Conservation (phyloP, 2,888 invertebrate species). For the Argyresthia goedartella region DNA sequence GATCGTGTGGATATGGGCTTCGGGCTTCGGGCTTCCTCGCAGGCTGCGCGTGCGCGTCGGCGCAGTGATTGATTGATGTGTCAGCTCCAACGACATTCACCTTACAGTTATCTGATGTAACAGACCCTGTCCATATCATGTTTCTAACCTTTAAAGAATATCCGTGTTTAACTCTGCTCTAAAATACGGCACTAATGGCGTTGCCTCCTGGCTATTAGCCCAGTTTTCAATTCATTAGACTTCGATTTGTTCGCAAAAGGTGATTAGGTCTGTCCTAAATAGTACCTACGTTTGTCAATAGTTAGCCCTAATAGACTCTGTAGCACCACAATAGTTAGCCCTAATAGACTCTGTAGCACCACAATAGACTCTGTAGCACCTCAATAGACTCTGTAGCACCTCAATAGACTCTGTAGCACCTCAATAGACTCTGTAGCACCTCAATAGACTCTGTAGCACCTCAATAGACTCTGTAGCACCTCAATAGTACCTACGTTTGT, state of each 20-base stretch:
- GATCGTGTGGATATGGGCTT: slow-evolving; percentile 24
- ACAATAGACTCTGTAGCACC: no score
- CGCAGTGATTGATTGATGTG: slow-evolving; percentile 4
- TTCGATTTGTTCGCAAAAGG: background rate
- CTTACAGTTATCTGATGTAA: background rate
- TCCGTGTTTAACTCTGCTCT: background rate
- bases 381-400: no score
- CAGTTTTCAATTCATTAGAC: slow-evolving; percentile 3
- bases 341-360: no score
- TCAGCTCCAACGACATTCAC: background rate
- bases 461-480: no score
- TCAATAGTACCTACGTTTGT: no score
- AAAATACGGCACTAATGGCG: slow-evolving; percentile 4
- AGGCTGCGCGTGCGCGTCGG: slow-evolving; percentile 23
- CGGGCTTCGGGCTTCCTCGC: slow-evolving; percentile 33
- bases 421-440: no score
- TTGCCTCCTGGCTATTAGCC: slow-evolving; percentile 1
- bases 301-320: no score
- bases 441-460: no score
- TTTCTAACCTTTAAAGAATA: background rate
- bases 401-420: no score
- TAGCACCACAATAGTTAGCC: no score
- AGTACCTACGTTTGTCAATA: no score
- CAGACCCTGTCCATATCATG: background rate
- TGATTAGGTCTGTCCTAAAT: background rate